phyloP scores from a whole-genome alignment of 2,888 invertebrate species.

The Taphrorychus bicolor region DNA sequence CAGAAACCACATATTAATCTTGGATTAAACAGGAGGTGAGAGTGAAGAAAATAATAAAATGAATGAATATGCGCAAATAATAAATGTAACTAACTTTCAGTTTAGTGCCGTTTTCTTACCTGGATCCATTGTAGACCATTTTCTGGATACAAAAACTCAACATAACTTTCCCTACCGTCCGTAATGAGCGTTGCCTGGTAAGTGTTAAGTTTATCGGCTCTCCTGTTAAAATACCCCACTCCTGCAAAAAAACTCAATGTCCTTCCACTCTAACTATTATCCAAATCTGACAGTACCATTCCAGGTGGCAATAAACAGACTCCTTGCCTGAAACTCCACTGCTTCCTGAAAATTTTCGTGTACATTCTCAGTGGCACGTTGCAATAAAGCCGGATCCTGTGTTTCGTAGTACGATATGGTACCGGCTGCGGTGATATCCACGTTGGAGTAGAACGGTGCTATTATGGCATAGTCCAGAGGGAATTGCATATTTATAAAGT shows the following conservation, averaged over 20 bases:
- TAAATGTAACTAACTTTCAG: too few species aligned
- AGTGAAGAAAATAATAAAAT: too few species aligned
- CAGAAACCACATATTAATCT: neutral
- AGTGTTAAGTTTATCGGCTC: slow-evolving; percentile 79
- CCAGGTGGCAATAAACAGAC: slow-evolving; percentile 91
- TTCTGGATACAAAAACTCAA: slow-evolving; percentile 86
- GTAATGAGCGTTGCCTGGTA: slow-evolving; percentile 82
- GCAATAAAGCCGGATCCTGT: slow-evolving; percentile 65
- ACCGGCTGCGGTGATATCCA: slow-evolving; percentile 81
- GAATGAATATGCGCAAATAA: too few species aligned
- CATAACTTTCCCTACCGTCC: slow-evolving; percentile 82
- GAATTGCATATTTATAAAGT: slow-evolving; percentile 87
- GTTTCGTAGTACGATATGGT: slow-evolving; percentile 77
- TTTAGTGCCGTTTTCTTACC: too few species aligned
- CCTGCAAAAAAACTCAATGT: slow-evolving; percentile 55
- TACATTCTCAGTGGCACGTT: slow-evolving; percentile 74
- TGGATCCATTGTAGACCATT: slow-evolving; percentile 93
- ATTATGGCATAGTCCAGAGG: slow-evolving; percentile 89
- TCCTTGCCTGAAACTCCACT: slow-evolving; percentile 75
- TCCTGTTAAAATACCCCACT: slow-evolving; percentile 78
- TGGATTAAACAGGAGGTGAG: too few species aligned
- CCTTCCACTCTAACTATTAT: neutral
- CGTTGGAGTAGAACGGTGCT: slow-evolving; percentile 89
- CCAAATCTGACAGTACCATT: slow-evolving; percentile 51
- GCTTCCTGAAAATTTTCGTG: slow-evolving; percentile 76